Conservation (phyloP, 1,140 invertebrate species). For the Oryctes rhinoceros region DNA sequence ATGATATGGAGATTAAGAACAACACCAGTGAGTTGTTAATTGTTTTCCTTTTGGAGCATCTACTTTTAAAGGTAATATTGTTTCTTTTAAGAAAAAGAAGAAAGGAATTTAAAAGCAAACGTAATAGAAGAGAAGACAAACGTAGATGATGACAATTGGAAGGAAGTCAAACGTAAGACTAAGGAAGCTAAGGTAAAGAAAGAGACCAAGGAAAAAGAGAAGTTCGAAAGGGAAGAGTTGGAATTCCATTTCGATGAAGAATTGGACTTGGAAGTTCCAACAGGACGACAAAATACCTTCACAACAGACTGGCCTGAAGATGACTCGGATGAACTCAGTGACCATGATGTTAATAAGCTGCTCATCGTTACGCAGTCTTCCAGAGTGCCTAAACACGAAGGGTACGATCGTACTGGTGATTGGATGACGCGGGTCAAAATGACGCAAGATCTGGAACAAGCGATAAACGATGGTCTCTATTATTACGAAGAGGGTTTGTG, state of each 20-base stretch:
- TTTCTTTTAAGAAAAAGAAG: not conserved
- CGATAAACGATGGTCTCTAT: conserved; percentile 94
- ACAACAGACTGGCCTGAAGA: conserved; percentile 72
- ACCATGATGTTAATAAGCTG: conserved; percentile 93
- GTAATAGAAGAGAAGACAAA: not conserved
- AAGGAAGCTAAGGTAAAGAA: conserved; percentile 60
- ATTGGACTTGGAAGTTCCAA: conserved; percentile 75
- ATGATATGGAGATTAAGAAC: conserved; percentile 42
- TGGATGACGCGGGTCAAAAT: conserved; percentile 88
- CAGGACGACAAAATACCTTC: conserved; percentile 84
- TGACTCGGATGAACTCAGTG: conserved; percentile 90
- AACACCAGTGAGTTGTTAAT: not conserved
- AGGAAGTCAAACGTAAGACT: conserved; percentile 57
- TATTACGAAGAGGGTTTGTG: conserved; percentile 95
- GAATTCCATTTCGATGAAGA: conserved; percentile 99
- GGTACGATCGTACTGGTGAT: conserved; percentile 87
- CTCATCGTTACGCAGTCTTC: conserved; percentile 91
- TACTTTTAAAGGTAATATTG: not conserved
- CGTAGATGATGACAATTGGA: conserved; percentile 53
- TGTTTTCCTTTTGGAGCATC: not conserved
- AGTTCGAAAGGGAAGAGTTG: conserved; percentile 80
- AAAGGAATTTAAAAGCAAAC: not conserved
- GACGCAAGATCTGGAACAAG: conserved; percentile 90
- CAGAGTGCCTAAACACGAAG: conserved; percentile 81
- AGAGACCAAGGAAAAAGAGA: conserved; percentile 56